Evolutionary conservation across 2,797 vertebrate species (phyloP).

Genomic region (Forpus xanthops): DNA sequence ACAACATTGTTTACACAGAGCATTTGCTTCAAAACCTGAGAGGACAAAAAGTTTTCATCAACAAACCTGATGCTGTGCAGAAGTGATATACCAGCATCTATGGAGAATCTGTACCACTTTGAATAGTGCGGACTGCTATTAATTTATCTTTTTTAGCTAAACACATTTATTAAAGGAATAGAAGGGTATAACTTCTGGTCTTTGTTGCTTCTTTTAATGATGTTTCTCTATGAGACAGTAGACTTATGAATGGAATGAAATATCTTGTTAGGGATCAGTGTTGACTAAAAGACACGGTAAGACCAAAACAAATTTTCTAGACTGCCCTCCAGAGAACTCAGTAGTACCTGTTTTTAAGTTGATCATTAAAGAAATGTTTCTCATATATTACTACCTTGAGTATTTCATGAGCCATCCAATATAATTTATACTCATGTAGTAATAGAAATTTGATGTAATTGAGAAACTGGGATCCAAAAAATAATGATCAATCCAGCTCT

Average conservation of each 20-base stretch:
- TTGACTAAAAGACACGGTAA: not conserved
- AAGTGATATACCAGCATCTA: not conserved
- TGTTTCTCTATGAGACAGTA: not conserved
- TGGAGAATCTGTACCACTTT: not conserved
- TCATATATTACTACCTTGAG: constrained; percentile 13
- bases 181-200: not conserved
- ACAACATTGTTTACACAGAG: not conserved
- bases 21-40: not conserved
- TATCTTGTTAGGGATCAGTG: not conserved
- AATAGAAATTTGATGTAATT: not conserved
- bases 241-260: constrained; percentile 4
- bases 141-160: not conserved
- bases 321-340: not conserved
- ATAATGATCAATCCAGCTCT: not conserved
- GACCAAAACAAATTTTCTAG: not conserved
- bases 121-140: not conserved
- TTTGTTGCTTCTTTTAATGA: not conserved
- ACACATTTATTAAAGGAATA: not conserved
- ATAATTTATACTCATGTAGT: not conserved
- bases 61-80: not conserved
- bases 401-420: not conserved
- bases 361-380: not conserved
- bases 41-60: constrained; percentile 34
- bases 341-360: not conserved
- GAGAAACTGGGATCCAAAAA: constrained; percentile 6